A percentile compares a stretch with the other conserved stretches of the same genome.
Evolutionary conservation across 1,140 invertebrate species (phyloP).

Genomic region (Uloborus diversus): DNA sequence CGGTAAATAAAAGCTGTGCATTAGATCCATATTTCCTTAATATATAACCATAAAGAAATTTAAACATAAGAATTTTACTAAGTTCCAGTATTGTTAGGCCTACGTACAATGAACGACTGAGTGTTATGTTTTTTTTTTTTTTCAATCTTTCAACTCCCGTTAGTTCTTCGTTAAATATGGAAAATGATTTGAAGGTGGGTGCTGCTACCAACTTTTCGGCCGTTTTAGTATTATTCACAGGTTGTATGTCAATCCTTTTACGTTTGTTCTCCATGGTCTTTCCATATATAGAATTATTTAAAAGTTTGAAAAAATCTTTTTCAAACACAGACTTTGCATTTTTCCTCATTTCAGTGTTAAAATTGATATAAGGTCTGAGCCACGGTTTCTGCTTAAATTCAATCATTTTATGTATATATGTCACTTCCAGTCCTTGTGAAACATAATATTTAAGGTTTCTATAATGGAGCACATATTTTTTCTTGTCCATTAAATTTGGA

Average conservation of each 20-base stretch:
- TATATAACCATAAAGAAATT: no score
- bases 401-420: conserved; percentile 58
- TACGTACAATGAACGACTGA: neutral
- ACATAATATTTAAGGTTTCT: no score
- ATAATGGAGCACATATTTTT: no score
- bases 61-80: conserved; percentile 61
- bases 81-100: neutral
- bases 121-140: no score
- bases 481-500: no score
- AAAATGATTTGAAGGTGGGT: no score
- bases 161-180: no score
- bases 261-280: neutral
- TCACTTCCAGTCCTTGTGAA: no score
- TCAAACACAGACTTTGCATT: conserved; percentile 58
- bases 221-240: neutral
- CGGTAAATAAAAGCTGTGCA: neutral
- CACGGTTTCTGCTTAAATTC: conserved; percentile 46
- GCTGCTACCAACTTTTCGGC: no score
- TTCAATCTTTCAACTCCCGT: neutral
- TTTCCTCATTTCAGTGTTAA: conserved; percentile 63
- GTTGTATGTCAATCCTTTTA: neutral
- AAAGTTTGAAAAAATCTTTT: no score
- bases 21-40: conserved; percentile 10
- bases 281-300: conserved; percentile 4
- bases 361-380: conserved; percentile 54